Evolutionary conservation across 2,113 vertebrate species (phyloP), one percentile per base, ranked within the genome.

Genomic region (Synchiropus splendidus): DNA sequence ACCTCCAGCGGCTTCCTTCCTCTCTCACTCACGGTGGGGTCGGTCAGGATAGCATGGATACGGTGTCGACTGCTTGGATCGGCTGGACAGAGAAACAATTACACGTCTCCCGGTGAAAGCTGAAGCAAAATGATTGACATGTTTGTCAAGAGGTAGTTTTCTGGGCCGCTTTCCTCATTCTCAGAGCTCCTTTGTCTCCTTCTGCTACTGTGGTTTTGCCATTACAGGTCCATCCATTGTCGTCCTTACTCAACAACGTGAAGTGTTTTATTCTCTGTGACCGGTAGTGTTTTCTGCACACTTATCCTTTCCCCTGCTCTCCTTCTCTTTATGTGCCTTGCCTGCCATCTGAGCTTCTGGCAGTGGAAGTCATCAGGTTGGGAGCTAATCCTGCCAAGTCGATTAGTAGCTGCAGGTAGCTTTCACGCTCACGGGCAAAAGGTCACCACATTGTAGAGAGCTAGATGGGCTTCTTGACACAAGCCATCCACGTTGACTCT

Each of bases 331-430:
- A 64, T 72, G 43, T 72, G 62, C 67, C 45, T 52, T 55, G 43
- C 42, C 9, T 30, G 13, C 60, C n/a, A 16, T 66, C 64, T 65
- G 57, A 74, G 68, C 58, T 53, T 38, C 52, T 39, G 41, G 51
- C 63, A 47, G 61, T 62, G 40, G 61, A 80, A 78, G 70, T 77
- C 57, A 78, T 79, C 71, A 72, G 59, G 69, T 71, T 61, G 31
- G 48, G 57, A 76, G 71, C 71, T 82, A 82, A 82, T 83, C 83
- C 83, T 36, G 45, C 49, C 63, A 52, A 77, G 77, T 82, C 75
- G 75, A 83, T 85, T 82, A 77, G 74, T 27, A 27, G 67, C 73
- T 77, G 68, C 58, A 69, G 68, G 78, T 73, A 73, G 75, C 72
- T 75, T 70, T 67, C 72, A 75, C 72, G 51, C 62, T 18, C 33